These are phyloP conservation scores for Bombylius major DNA, from an alignment of 2,888 invertebrate genomes.

Conservation along the genomic window DNA sequence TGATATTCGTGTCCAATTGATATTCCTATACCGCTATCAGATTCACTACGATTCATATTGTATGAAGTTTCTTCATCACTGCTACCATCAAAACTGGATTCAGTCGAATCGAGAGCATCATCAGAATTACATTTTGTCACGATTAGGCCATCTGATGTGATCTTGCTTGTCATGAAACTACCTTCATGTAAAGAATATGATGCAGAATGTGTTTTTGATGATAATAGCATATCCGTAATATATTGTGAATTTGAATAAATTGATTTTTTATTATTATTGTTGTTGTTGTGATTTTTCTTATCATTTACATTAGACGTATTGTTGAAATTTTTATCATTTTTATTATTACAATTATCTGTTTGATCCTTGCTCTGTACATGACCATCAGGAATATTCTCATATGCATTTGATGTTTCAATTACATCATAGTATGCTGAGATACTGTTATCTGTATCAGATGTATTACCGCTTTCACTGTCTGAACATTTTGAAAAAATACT, in stretches of 20 bases:
- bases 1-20: conserved; percentile 31
- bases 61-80: conserved; percentile 36
- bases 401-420: conserved; percentile 27
- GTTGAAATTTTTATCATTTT: neutral
- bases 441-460: conserved; percentile 44
- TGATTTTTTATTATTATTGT: conserved; percentile 12
- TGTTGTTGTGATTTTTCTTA: neutral
- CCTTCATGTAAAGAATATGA: conserved; percentile 36
- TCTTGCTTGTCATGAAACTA: conserved; percentile 37
- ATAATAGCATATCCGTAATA: conserved; percentile 35
- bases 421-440: conserved; percentile 37
- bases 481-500: conserved; percentile 47
- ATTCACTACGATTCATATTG: conserved; percentile 37
- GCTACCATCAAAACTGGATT: conserved; percentile 36
- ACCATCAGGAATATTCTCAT: conserved; percentile 34
- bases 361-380: conserved; percentile 9
- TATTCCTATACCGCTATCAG: conserved; percentile 37
- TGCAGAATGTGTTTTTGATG: conserved; percentile 33
- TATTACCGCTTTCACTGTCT: conserved; percentile 43
- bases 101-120: conserved; percentile 35
- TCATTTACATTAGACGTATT: neutral
- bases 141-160: conserved; percentile 36
- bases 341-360: conserved; percentile 6
- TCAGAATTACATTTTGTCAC: conserved; percentile 36
- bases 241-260: conserved; percentile 32